Evolutionary conservation across 2,797 vertebrate species (phyloP).

Genomic region (Petrocephalus sullivani): DNA sequence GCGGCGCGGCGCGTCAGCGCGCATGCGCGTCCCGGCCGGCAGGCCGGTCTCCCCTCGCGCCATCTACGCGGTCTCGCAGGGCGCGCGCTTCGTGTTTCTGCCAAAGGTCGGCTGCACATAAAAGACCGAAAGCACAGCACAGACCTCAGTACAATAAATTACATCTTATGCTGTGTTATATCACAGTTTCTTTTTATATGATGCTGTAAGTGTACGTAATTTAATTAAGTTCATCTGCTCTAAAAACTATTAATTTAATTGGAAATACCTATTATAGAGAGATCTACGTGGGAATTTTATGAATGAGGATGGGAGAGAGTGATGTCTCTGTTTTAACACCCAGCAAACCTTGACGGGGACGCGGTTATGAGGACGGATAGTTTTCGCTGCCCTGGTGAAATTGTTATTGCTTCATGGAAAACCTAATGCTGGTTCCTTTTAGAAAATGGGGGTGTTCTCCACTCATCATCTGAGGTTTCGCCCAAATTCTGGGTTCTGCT

Average conservation of each 20-base stretch:
- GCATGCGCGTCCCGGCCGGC: conserved; percentile 2
- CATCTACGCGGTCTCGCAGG: no score
- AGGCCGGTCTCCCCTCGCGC: not conserved
- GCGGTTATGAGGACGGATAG: not conserved
- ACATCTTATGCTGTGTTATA: not conserved
- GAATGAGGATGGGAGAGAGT: not conserved
- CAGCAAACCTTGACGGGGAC: not conserved
- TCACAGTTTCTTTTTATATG: not conserved
- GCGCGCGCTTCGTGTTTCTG: no score
- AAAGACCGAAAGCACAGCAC: not conserved
- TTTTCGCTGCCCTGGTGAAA: not conserved
- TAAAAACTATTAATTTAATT: not conserved
- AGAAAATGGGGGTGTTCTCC: not conserved
- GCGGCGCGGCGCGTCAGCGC: not conserved
- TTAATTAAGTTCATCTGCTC: not conserved
- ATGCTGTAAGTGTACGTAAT: not conserved
- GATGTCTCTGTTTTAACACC: not conserved
- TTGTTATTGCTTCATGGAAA: not conserved
- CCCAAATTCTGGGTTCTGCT: not conserved
- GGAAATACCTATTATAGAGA: not conserved
- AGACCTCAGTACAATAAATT: not conserved
- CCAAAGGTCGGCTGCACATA: not conserved
- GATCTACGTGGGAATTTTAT: not conserved
- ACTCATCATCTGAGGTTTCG: not conserved
- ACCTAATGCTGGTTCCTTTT: not conserved